A percentile compares a stretch with the other conserved stretches of the same genome.
Evolutionary conservation across 2,797 vertebrate genomes (phyloP).

Genomic region (Cyprinodon diabolis): DNA sequence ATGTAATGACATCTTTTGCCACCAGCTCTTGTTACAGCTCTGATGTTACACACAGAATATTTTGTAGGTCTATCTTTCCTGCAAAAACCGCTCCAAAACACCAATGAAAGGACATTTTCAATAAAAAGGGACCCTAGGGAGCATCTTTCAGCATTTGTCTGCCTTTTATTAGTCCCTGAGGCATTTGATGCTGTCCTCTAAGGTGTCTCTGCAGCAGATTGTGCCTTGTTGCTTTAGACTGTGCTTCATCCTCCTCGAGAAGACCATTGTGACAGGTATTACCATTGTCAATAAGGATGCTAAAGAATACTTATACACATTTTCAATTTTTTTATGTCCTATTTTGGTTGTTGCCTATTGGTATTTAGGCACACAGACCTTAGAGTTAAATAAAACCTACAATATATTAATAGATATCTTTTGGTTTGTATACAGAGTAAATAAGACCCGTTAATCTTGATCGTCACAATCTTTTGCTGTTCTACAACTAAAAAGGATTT

Average conservation of each 20-base stretch:
- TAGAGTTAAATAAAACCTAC: neutral
- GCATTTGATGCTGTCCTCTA: neutral
- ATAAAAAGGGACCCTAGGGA: neutral
- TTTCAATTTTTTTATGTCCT: neutral
- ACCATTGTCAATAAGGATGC: neutral
- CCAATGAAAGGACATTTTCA: slow-evolving; percentile 1
- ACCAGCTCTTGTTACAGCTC: neutral
- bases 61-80: neutral
- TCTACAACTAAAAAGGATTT: neutral
- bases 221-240: neutral
- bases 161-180: neutral
- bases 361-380: neutral
- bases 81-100: neutral
- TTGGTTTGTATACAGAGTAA: neutral
- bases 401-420: neutral
- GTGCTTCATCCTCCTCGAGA: neutral
- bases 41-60: neutral
- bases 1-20: neutral
- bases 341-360: neutral
- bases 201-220: neutral
- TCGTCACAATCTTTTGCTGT: neutral
- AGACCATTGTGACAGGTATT: neutral
- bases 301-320: neutral
- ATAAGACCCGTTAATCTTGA: neutral
- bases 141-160: neutral